A percentile compares a stretch with the other conserved stretches of the same genome.
phyloP scores from a whole-genome alignment of 2,797 vertebrate species.

The Trematomus bernacchii region DNA sequence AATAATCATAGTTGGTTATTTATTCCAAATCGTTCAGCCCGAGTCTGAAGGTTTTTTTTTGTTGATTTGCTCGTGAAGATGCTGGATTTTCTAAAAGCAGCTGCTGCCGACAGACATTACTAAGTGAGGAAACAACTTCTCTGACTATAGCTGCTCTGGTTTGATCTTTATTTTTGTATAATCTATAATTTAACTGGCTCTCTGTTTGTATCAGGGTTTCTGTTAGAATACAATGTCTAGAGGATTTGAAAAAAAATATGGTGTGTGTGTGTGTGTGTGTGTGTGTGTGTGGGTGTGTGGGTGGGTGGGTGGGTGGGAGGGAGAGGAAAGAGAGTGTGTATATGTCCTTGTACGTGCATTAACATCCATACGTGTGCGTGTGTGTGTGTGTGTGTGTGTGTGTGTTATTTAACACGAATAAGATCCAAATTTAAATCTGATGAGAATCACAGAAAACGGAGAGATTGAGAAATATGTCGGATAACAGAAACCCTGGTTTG shows the following conservation, averaged over 20 bases:
- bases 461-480: not conserved
- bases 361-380: too few species aligned
- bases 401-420: too few species aligned
- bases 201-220: not conserved
- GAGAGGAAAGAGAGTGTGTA: too few species aligned
- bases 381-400: too few species aligned
- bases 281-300: too few species aligned
- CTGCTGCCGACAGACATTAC: not conserved
- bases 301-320: too few species aligned
- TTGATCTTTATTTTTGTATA: not conserved
- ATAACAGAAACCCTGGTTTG: not conserved
- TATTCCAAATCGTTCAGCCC: too few species aligned
- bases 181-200: not conserved
- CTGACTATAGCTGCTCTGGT: not conserved
- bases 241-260: too few species aligned
- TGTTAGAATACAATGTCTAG: too few species aligned
- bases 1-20: not conserved
- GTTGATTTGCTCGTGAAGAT: conserved; percentile 2
- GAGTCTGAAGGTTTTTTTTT: conserved; percentile 1
- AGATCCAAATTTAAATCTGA: not conserved
- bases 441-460: not conserved
- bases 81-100: conserved; percentile 24
- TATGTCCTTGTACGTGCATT: too few species aligned
- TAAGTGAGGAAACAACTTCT: not conserved
- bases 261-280: too few species aligned